Conservation (phyloP, 2,888 invertebrate genomes). For the Sinelater perroti region DNA sequence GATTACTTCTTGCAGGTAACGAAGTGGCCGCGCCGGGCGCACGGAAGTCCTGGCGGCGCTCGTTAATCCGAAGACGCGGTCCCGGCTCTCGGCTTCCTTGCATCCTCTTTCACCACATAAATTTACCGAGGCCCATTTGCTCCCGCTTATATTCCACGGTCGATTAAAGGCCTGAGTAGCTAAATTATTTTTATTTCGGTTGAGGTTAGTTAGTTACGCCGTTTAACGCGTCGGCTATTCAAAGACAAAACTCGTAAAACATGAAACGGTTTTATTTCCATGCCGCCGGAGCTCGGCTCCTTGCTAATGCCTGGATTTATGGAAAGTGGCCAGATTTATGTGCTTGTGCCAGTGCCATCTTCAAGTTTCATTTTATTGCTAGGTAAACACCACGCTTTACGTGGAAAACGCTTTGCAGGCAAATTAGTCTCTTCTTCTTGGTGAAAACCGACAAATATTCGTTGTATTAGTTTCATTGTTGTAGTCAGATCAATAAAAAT, state of each 20-base stretch:
- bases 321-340: too few species aligned
- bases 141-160: conserved; percentile 55
- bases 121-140: conserved; percentile 51
- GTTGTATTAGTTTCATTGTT: too few species aligned
- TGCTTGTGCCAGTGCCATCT: too few species aligned
- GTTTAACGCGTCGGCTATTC: conserved; percentile 42
- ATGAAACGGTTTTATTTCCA: conserved; percentile 8
- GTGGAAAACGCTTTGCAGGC: too few species aligned
- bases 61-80: conserved; percentile 23
- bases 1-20: not conserved
- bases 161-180: conserved; percentile 55
- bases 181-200: conserved; percentile 54
- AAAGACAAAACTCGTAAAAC: conserved; percentile 19
- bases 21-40: too few species aligned
- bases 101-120: conserved; percentile 46
- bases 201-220: conserved; percentile 52
- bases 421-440: too few species aligned
- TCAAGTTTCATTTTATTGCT: too few species aligned
- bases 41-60: not conserved
- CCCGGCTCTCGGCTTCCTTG: conserved; percentile 25
- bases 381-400: too few species aligned
- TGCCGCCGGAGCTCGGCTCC: too few species aligned
- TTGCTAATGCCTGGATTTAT: too few species aligned
- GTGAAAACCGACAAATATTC: too few species aligned
- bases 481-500: too few species aligned